phyloP scores from a whole-genome alignment of 2,797 vertebrate species.

The Eurystomus glaucurus region DNA sequence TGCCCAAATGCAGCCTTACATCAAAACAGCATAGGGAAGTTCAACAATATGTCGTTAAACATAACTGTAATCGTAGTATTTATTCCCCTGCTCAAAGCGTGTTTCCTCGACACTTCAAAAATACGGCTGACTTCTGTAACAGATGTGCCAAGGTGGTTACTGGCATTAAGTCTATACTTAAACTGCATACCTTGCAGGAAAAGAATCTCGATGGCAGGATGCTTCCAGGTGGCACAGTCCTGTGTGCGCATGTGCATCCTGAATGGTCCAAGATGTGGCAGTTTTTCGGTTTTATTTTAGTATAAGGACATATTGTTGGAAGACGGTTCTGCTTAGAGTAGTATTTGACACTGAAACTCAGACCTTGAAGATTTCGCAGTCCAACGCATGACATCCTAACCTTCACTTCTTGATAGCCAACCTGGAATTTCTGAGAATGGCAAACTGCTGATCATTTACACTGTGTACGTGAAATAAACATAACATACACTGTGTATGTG shows the following conservation, averaged over 20 bases:
- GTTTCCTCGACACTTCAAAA: neutral
- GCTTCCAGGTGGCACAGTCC: constrained; percentile 59
- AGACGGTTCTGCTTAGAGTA: neutral
- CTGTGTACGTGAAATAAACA: neutral
- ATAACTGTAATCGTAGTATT: neutral
- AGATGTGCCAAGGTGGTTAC: neutral
- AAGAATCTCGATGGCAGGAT: constrained; percentile 71
- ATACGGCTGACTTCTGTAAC: neutral
- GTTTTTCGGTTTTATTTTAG: neutral
- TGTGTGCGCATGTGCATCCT: neutral
- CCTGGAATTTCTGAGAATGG: neutral
- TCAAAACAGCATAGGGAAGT: neutral
- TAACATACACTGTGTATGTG: neutral
- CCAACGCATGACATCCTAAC: neutral
- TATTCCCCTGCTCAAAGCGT: neutral
- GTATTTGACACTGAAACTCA: constrained; percentile 43
- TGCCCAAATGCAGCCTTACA: neutral
- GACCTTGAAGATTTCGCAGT: constrained; percentile 44
- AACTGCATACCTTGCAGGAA: constrained; percentile 76
- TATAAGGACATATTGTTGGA: neutral
- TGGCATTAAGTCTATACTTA: neutral
- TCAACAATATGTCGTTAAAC: neutral
- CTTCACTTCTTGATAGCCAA: neutral
- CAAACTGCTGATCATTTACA: neutral
- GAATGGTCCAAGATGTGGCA: neutral